phyloP scores from a whole-genome alignment of 2,113 vertebrate species.

The Seriola quinqueradiata region DNA sequence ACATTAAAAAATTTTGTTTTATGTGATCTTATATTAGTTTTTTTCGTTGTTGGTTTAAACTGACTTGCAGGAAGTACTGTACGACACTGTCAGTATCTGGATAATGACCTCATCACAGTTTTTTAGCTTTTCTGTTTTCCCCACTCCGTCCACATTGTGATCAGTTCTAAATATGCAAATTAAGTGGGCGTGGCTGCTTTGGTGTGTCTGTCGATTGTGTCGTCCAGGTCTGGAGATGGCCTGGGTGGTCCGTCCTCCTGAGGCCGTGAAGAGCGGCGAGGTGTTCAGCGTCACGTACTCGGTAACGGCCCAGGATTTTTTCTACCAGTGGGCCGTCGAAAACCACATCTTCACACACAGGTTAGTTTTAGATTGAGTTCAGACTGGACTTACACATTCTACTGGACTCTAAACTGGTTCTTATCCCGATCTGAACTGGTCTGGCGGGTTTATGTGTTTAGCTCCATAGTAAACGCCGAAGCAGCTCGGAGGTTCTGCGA shows the following conservation, averaged over 20 bases:
- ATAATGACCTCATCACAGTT: too few relatives aligned
- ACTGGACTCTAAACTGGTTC: not conserved
- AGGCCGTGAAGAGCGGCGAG: constrained; percentile 83
- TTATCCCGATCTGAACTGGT: not conserved
- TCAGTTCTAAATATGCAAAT: too few relatives aligned
- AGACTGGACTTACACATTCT: not conserved
- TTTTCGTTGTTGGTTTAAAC: too few relatives aligned
- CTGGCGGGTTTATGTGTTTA: constrained; percentile 36
- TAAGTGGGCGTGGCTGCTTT: too few relatives aligned
- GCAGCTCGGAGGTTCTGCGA: constrained; percentile 88
- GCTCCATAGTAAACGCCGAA: constrained; percentile 74
- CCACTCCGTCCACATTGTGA: too few relatives aligned
- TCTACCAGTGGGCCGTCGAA: constrained; percentile 87
- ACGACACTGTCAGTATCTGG: too few relatives aligned
- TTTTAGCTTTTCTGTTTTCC: too few relatives aligned
- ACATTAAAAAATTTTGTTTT: too few relatives aligned
- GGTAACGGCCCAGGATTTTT: constrained; percentile 83
- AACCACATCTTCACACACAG: constrained; percentile 86
- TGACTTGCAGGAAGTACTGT: too few relatives aligned
- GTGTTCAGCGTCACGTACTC: constrained; percentile 87
- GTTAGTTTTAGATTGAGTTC: constrained; percentile 47
- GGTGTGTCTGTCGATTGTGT: not conserved
- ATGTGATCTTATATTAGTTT: too few relatives aligned
- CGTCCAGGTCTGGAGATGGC: constrained; percentile 89
- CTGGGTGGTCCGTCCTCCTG: constrained; percentile 88